A percentile compares a stretch with the other conserved stretches of the same genome.
Conservation (phyloP, 2,113 vertebrate species). For the Engystomops pustulosus region DNA sequence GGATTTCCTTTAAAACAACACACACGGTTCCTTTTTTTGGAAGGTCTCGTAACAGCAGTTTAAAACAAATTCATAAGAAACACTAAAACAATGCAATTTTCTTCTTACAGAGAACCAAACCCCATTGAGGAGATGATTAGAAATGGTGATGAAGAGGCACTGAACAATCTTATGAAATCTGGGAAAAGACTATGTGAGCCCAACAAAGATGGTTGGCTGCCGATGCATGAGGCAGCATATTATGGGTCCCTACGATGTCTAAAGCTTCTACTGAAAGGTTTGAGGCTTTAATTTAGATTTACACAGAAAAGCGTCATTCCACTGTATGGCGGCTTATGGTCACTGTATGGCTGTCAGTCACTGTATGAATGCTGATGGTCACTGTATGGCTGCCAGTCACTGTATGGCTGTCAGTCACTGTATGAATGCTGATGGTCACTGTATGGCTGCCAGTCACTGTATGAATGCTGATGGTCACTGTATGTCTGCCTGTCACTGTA, state of each 20-base stretch:
- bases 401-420: background rate
- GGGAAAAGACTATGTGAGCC: constrained; percentile 77
- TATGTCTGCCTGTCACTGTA: background rate
- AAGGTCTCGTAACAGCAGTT: too few relatives aligned
- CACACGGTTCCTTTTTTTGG: too few relatives aligned
- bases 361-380: background rate
- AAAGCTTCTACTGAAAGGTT: constrained; percentile 82
- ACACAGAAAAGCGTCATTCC: background rate
- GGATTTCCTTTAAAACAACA: too few relatives aligned
- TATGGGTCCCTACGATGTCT: constrained; percentile 84
- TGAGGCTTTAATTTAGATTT: constrained; percentile 50
- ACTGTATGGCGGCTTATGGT: background rate
- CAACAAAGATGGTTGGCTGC: constrained; percentile 86
- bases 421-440: background rate
- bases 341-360: background rate
- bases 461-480: background rate
- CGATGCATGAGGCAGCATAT: constrained; percentile 86
- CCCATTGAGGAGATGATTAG: constrained; percentile 78
- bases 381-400: background rate
- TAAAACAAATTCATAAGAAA: too few relatives aligned
- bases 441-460: background rate
- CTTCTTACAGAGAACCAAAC: constrained; percentile 68
- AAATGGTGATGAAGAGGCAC: constrained; percentile 71
- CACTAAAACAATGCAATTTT: too few relatives aligned
- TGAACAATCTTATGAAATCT: constrained; percentile 74